A percentile compares a stretch with the other conserved stretches of the same genome.
Evolutionary conservation across 2,888 invertebrate genomes (phyloP).

Genomic region (Ennomos fuscantarius): DNA sequence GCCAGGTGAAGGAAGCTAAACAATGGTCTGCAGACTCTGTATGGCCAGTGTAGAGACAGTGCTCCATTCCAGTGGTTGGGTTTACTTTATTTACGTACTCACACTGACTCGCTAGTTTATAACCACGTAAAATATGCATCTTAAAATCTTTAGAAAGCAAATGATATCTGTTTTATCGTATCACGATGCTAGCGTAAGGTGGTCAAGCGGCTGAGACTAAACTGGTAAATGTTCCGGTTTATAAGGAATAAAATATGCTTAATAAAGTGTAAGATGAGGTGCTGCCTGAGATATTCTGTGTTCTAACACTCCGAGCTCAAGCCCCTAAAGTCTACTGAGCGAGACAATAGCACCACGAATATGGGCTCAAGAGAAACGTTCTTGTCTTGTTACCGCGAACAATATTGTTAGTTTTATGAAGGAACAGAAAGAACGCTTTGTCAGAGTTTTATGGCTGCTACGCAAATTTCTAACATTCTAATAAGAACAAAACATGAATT

Average conservation of each 20-base stretch:
- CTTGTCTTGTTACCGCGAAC: constrained; percentile 80
- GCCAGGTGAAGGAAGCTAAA: constrained; percentile 82
- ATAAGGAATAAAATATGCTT: too few relatives aligned
- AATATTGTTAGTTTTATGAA: constrained; percentile 84
- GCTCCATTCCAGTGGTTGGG: background rate
- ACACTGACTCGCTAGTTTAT: constrained; percentile 7
- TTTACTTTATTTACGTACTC: background rate
- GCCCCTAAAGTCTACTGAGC: constrained; percentile 77
- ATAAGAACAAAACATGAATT: constrained; percentile 27
- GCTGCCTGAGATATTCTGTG: constrained; percentile 8
- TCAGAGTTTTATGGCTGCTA: constrained; percentile 57
- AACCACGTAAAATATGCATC: too few relatives aligned
- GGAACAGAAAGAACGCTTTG: constrained; percentile 73
- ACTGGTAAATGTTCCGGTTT: too few relatives aligned
- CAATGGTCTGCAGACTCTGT: constrained; percentile 74
- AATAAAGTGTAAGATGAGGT: background rate
- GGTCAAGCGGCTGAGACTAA: too few relatives aligned
- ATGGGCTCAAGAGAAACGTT: constrained; percentile 77
- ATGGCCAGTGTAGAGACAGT: constrained; percentile 35
- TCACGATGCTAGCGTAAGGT: too few relatives aligned
- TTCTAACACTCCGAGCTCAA: constrained; percentile 69
- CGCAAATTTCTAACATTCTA: constrained; percentile 35
- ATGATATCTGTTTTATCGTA: too few relatives aligned
- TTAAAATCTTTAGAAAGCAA: too few relatives aligned
- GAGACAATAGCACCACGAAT: constrained; percentile 78